Evolutionary conservation across 2,888 invertebrate genomes (phyloP).

Genomic region (Sinodicranocentrus sp.): DNA sequence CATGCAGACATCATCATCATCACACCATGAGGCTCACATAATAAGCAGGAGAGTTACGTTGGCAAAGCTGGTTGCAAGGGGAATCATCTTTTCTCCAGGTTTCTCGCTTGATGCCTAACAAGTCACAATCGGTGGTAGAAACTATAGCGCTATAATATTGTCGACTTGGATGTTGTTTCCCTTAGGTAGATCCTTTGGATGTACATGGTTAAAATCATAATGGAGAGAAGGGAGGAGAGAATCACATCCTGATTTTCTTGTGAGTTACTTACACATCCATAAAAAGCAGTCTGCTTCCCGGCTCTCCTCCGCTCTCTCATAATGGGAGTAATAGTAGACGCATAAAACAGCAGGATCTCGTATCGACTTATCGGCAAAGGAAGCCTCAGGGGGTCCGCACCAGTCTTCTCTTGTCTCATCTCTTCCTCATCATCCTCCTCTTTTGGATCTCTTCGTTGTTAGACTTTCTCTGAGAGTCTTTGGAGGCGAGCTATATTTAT

Average conservation of each 20-base stretch:
- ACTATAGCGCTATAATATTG: background rate
- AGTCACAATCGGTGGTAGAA: background rate
- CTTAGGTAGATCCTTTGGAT: background rate
- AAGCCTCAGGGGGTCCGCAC: conserved; percentile 53
- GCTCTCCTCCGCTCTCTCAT: background rate
- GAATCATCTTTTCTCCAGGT: background rate
- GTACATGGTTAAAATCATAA: conserved; percentile 1
- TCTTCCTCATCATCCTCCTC: conserved; percentile 39
- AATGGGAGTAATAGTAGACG: conserved; percentile 29
- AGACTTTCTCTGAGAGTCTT: too few relatives aligned
- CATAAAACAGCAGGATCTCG: conserved; percentile 53
- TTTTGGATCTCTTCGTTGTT: too few relatives aligned
- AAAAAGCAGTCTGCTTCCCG: background rate
- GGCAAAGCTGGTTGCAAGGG: background rate
- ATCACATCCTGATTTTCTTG: conserved; percentile 46
- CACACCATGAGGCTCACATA: too few relatives aligned
- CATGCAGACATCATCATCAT: too few relatives aligned
- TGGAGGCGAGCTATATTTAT: conserved; percentile 52
- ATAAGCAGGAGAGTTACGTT: too few relatives aligned
- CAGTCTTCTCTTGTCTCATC: conserved; percentile 38
- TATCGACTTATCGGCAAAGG: conserved; percentile 62
- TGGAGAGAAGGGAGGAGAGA: conserved; percentile 17
- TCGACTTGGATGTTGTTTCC: too few relatives aligned
- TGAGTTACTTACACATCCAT: conserved; percentile 26
- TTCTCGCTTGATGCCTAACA: background rate